Percentiles rank a stretch among this genome's conserved stretches.
Conservation (phyloP, 2,797 vertebrate species). For the Carduelis carduelis region DNA sequence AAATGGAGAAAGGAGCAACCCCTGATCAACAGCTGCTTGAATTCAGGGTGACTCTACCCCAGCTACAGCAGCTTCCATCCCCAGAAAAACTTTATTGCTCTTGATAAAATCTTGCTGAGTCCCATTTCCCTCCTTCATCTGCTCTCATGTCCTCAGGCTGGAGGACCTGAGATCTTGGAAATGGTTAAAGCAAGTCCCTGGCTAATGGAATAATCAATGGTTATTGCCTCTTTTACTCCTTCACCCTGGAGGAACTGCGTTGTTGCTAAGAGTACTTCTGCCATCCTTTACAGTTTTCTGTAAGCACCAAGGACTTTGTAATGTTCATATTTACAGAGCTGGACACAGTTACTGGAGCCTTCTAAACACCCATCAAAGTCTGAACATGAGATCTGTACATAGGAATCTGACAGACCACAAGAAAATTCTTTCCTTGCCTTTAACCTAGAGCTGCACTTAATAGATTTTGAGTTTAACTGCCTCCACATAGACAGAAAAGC, state of each 20-base stretch:
- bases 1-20: neutral
- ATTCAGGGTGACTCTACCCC: neutral
- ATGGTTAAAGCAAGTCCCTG: neutral
- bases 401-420: neutral
- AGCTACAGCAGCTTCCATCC: neutral
- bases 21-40: neutral
- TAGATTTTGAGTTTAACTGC: neutral
- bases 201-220: conserved; percentile 35
- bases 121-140: neutral
- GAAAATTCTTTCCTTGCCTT: neutral
- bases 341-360: neutral
- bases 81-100: neutral
- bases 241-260: neutral
- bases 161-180: neutral
- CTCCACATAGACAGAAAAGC: neutral
- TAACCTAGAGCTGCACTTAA: neutral
- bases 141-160: neutral
- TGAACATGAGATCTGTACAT: neutral
- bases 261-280: neutral
- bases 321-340: neutral
- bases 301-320: neutral
- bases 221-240: neutral
- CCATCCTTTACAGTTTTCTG: neutral
- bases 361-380: neutral
- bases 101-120: neutral